A percentile compares a stretch with the other conserved stretches of the same genome.
Evolutionary conservation across 2,888 invertebrate species (phyloP).

Genomic region (Nephrotoma flavescens): DNA sequence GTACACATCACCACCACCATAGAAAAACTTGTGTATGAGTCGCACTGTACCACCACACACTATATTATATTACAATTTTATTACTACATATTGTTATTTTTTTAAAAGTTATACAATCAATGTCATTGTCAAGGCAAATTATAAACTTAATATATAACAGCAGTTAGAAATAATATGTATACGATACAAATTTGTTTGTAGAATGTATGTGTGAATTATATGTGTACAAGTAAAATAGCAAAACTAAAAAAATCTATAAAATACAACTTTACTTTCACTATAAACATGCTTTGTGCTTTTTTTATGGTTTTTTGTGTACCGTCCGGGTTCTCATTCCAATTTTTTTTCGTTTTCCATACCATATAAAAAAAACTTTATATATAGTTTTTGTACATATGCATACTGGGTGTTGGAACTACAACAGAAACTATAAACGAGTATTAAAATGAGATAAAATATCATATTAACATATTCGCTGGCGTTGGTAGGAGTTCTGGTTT

Average conservation of each 20-base stretch:
- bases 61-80: background rate
- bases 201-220: background rate
- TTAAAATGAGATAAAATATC: background rate
- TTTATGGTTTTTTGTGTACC: background rate
- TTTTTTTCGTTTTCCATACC: background rate
- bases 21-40: background rate
- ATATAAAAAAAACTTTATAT: background rate
- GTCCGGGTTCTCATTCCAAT: background rate
- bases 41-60: background rate
- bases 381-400: background rate
- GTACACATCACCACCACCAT: background rate
- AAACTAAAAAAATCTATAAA: background rate
- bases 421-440: background rate
- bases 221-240: background rate
- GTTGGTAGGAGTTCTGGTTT: background rate
- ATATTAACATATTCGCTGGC: background rate
- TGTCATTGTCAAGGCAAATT: background rate
- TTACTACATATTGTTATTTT: background rate
- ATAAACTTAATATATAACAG: background rate
- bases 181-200: background rate
- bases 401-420: background rate
- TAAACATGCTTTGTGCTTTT: background rate
- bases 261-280: background rate
- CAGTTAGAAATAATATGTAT: background rate
- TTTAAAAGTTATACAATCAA: background rate